Evolutionary conservation across 2,113 vertebrate genomes (phyloP), one percentile per base, ranked within the genome.

Genomic region (Zosterops lateralis): DNA sequence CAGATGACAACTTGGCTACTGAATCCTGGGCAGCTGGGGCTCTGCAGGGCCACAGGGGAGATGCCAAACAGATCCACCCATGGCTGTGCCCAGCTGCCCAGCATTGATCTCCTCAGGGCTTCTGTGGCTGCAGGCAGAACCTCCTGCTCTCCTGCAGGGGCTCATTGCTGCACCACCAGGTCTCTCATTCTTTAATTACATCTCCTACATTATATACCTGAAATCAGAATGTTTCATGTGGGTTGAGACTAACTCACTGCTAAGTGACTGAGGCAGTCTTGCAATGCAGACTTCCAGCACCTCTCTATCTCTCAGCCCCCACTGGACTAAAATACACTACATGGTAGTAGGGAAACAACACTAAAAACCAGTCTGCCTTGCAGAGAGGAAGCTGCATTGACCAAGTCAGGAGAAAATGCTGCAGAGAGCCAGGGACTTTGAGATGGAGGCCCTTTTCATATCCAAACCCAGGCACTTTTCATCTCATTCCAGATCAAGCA

Each of bases 151-250:
- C 44, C 19, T 5, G 3, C 60, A 24, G 80, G 64, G 58, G 45
- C 25, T 65, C 73, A 34, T 7, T 1, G 4, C 32, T 7, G 1
- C 76, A 62, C 38, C 0, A 0, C 38, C 17, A 21, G 1, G 0
- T 8, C 36, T 44, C 75, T 40, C 25, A 3, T 25, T 44, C 67
- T 53, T 61, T 45, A 61, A 32, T 76, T 87, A 36, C 8, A 10
- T 12, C 34, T 87, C 71, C 44, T 67, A 48, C 4, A 3, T 60
- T 17, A n/a, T 7, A 56, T 4, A 57, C 47, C 50, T 68, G 71
- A 53, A 68, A 61, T 16, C 16, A 57, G 13, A 57, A 53, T 2
- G 1, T 57, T 68, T 73, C 18, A 9, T 26, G 14, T 18, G 58
- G 61, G 40, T 26, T 19, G 24, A 54, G 45, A 75, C 10, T 44